phyloP scores from a whole-genome alignment of 2,888 invertebrate genomes.

The Cheilosia impressa region DNA sequence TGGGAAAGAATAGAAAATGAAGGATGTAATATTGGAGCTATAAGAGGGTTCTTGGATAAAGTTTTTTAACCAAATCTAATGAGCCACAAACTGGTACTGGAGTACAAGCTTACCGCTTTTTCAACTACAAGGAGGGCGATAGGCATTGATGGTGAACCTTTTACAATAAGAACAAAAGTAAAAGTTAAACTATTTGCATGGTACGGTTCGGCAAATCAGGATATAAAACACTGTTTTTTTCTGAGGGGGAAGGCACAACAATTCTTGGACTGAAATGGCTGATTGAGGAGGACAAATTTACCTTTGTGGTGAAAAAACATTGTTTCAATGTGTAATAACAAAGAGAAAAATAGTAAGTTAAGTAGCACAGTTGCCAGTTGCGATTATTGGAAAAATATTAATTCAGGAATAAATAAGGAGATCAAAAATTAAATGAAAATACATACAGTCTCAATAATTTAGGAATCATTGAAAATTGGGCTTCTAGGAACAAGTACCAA shows the following conservation, averaged over 20 bases:
- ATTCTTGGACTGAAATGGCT: background rate
- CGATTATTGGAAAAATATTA: too few relatives aligned
- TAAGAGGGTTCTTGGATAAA: background rate
- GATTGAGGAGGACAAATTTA: background rate
- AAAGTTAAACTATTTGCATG: background rate
- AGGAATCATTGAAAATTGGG: too few relatives aligned
- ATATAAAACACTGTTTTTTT: slow-evolving; percentile 1
- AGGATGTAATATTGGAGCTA: background rate
- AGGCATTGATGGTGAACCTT: background rate
- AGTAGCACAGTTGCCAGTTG: too few relatives aligned
- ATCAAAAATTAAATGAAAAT: too few relatives aligned
- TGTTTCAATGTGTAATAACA: background rate
- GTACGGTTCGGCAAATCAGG: background rate
- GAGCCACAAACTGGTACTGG: background rate
- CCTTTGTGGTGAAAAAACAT: background rate
- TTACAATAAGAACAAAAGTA: background rate
- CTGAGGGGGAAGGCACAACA: background rate
- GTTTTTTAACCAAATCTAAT: background rate
- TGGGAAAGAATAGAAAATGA: background rate
- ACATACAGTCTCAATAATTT: too few relatives aligned
- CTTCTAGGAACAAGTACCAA: too few relatives aligned
- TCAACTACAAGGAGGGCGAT: background rate
- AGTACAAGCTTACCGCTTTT: background rate
- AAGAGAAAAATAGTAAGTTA: background rate
- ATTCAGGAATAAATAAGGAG: background rate